Base-by-base conservation (phyloP, 1,140 invertebrate genomes). In the Protaetia brevitarsis region DNA sequence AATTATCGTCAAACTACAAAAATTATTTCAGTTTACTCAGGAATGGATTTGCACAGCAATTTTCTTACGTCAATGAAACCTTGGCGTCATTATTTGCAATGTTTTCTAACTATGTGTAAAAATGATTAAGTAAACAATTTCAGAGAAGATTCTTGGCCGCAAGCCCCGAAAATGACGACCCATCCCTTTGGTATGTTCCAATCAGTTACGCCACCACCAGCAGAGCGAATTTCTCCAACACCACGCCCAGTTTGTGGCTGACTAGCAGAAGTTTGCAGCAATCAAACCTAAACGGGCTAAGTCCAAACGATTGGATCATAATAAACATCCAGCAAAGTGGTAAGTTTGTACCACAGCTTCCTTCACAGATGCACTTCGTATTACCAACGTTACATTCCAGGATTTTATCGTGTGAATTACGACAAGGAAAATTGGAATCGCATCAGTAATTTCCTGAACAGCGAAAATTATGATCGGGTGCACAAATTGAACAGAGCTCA, bases 401-500 rank as follows among this genome's bases (percentile, higher is more conserved):
- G 86, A 68, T 87, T 85, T 64, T 88, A 87, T 76, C 82, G 85
- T 65, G 80, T 88, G 0, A 85, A 86, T 69, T 88, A 88, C 62
- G 86, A 87, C 65, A 21, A 71, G 1, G 68, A 71, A 0, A 87
- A 86, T 70, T 88, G 85, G 85, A 67, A 79, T 16, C 74, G 83
- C 1, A 77, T 87, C 8, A 81, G 73, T 5, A 62, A 71, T 11
- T 79, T 79, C 8, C 70, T 88, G 11, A 79, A 77, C 30, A 69
- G 71, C 19, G 68, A 76, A 1, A 66, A 82, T 7, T 82, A 81
- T 68, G 74, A 74, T 1, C 72, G 69, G 1, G 90, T 94, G 60
- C 82, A 89, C 70, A 77, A 83, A 23, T 77, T 86, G 0, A 94
- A 92, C 79, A 81, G 91, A 63, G 90, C 88, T 1, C 90, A 93